Evolutionary conservation across 2,888 invertebrate genomes (phyloP), one percentile per base, ranked within the genome.

Genomic region (Cheilosia soror): DNA sequence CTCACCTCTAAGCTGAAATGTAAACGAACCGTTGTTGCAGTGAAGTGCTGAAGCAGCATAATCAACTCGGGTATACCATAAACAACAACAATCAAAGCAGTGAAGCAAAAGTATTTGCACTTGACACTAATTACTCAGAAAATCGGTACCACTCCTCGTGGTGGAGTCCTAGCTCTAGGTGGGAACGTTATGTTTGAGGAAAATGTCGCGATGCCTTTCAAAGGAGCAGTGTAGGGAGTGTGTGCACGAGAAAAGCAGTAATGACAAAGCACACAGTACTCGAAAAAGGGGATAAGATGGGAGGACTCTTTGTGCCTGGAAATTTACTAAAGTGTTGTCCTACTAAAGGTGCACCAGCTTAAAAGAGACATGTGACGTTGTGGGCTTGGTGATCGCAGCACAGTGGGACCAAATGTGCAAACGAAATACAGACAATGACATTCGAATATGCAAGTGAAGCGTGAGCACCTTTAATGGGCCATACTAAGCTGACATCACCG

Each of bases 111-210:
- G 85, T 85, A 85, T 81, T 85, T 85, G 81, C 81, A 81, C 85
- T 85, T 85, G 85, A 85, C 85, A 81, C 85, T 81, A 85, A 85
- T 85, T 85, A 85, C 85, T 85, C 66, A 65, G 81, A 85, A 81
- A 81, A 72, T 77, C 76, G 66, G 58, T 66, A 79, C 83, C 83
- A 84, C 83, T 79, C 79, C 78, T 63, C 66, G 13, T 5, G 15
- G 47, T 15, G 5, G 15, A 15, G 47, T 15, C 7, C 7, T 47
- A 20, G 7, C 11, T 9, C 40, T 40, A 9, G 40, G 40, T 20
- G 55, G 53, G 27, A 68, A 42, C 55, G 53, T 60, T 75, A n/a
- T n/a, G 63, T 75, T 73, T 72, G 57, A 63, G 76, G 49, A 53
- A 76, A 81, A 68, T 81, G 71, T 72, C 69, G 76, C 63, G 37